Percentiles rank a stretch among this genome's conserved stretches.
Conservation (phyloP, 2,888 invertebrate species). For the Halocaridina rubra region DNA sequence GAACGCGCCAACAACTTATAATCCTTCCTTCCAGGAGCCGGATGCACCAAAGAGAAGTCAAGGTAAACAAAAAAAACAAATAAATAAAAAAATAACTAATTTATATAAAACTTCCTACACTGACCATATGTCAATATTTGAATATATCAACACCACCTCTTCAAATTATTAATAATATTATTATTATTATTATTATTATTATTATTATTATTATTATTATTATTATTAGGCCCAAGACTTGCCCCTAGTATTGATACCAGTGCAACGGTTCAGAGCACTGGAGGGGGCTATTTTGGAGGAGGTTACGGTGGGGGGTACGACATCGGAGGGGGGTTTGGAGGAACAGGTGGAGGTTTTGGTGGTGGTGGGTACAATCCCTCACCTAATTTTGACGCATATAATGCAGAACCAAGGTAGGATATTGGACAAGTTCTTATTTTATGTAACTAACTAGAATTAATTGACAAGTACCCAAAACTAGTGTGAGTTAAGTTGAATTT, state of each 20-base stretch:
- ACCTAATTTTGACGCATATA: no score
- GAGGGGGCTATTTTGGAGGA: background rate
- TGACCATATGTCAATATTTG: no score
- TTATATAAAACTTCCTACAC: background rate
- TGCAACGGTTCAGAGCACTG: background rate
- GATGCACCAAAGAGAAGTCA: background rate
- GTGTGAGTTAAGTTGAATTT: no score
- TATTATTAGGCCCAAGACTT: background rate
- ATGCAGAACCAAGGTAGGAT: no score
- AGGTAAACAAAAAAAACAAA: background rate
- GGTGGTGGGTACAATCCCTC: background rate
- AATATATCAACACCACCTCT: background rate
- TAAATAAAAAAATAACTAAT: no score
- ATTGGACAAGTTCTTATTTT: no score
- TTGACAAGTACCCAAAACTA: no score
- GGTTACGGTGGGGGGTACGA: background rate
- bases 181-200: background rate
- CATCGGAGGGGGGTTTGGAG: background rate
- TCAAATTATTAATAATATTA: background rate
- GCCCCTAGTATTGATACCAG: no score
- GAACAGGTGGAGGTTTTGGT: background rate
- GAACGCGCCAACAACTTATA: background rate
- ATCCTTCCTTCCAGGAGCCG: background rate
- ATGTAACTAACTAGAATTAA: no score
- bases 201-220: background rate